Base-by-base conservation (phyloP, 2,797 vertebrate species). In the Brachymystax lenok region DNA sequence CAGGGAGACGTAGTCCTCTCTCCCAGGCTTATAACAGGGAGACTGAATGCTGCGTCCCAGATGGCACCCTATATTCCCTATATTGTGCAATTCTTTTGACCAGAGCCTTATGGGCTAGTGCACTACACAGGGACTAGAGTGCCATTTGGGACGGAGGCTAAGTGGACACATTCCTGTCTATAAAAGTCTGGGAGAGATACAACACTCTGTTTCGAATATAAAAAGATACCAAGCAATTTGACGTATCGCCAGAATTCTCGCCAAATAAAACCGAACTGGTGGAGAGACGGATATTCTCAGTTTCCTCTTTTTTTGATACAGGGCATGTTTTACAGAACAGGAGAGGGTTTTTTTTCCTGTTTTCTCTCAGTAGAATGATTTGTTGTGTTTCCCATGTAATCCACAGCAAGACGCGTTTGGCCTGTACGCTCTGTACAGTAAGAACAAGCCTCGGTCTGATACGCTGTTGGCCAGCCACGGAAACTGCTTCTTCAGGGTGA, bases 371-470 rank as follows among this genome's bases (percentile, higher is more conserved):
- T 52, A 24, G 16, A 14, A 52, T 68, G 28, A n/a, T 63, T 72
- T 72, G 46, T 68, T 40, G 35, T 75, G 35, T 75, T 16, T 10
- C 40, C 40, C 40, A 46, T 46, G 10, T 54, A n/a, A 30, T 28
- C 80, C 88, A 51, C 91, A 99, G 97, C 95, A 95, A 86, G 96
- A 98, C 87, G 97, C 98, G 92, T 99, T 99, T 84, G 88, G 95
- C 77, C 93, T 99, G 84, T 99, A 99, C 0, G 97, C 98, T 0
- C 89, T 99, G 21, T 99, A 99, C 80, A 99, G 97, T 88, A 99
- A 98, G 90, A 99, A 99, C 90, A 99, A 99, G 81, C 98, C 98
- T 0, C 95, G 96, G 84, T 98, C 98, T 0, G 97, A 99, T 24
- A 84, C 93, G 0, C 92, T 99, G 83, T 93, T 99, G 86, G 93